Conservation (phyloP, 2,113 vertebrate species). For the Suncus etruscus region DNA sequence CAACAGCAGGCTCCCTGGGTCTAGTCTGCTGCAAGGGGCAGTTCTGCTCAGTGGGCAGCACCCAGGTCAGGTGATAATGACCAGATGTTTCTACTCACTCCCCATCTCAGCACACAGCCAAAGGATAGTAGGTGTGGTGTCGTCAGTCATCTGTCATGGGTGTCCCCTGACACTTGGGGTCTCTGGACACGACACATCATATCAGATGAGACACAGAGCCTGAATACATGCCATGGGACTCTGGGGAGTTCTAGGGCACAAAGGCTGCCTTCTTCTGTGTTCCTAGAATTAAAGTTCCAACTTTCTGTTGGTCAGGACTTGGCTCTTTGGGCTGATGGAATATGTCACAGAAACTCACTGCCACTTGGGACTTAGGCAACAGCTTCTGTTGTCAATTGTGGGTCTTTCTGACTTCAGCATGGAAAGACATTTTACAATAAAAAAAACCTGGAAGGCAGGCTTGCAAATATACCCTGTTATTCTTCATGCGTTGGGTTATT, state of each 20-base stretch:
- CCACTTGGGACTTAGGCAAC: background rate
- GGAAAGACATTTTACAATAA: background rate
- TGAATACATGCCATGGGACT: no score
- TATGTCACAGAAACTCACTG: background rate
- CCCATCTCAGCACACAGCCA: no score
- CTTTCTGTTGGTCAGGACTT: slow-evolving; percentile 4
- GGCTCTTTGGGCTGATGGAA: slow-evolving; percentile 40
- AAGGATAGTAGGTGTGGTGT: no score
- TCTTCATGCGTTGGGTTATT: accelerated
- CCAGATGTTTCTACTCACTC: no score
- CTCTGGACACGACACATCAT: no score
- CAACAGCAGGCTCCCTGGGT: no score
- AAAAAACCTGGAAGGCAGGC: background rate
- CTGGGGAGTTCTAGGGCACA: slow-evolving; percentile 7
- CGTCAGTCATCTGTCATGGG: no score
- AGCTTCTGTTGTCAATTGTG: background rate
- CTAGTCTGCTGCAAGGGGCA: no score
- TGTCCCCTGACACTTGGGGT: no score
- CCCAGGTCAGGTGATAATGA: no score
- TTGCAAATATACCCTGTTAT: background rate
- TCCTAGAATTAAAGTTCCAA: slow-evolving; percentile 7
- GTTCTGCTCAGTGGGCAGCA: no score
- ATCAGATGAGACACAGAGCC: no score
- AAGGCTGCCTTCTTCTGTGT: slow-evolving; percentile 11
- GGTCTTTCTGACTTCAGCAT: background rate